Evolutionary conservation across 2,797 vertebrate species (phyloP).

Genomic region (Prunella strophiata): DNA sequence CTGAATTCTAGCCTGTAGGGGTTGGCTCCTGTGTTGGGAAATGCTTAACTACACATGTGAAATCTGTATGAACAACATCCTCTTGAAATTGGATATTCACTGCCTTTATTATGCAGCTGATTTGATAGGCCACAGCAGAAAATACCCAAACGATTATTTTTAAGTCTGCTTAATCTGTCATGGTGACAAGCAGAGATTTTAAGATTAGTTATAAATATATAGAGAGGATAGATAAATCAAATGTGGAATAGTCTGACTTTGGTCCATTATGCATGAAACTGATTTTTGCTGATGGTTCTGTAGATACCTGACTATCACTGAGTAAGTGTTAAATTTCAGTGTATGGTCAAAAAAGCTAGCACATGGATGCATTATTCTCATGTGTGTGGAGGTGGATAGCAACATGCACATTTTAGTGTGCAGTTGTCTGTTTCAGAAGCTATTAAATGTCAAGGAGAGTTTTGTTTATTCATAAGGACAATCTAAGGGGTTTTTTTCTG

Average conservation of each 20-base stretch:
- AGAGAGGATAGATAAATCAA: neutral
- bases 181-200: constrained; percentile 25
- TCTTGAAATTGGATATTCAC: neutral
- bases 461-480: neutral
- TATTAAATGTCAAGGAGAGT: neutral
- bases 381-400: accelerated
- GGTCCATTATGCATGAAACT: neutral
- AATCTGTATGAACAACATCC: neutral
- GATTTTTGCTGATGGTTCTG: neutral
- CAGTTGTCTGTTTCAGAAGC: neutral
- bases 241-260: neutral
- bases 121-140: neutral
- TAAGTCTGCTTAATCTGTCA: constrained; percentile 14
- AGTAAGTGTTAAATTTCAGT: neutral
- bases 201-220: constrained; percentile 45
- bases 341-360: neutral
- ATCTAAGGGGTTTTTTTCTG: neutral
- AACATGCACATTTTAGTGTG: neutral
- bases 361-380: neutral
- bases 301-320: neutral
- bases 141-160: constrained; percentile 17
- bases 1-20: neutral
- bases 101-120: neutral
- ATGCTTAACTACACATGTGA: neutral
- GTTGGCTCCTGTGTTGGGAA: neutral